Conservation (phyloP, 2,113 vertebrate genomes). For the Arothron firmamentum region DNA sequence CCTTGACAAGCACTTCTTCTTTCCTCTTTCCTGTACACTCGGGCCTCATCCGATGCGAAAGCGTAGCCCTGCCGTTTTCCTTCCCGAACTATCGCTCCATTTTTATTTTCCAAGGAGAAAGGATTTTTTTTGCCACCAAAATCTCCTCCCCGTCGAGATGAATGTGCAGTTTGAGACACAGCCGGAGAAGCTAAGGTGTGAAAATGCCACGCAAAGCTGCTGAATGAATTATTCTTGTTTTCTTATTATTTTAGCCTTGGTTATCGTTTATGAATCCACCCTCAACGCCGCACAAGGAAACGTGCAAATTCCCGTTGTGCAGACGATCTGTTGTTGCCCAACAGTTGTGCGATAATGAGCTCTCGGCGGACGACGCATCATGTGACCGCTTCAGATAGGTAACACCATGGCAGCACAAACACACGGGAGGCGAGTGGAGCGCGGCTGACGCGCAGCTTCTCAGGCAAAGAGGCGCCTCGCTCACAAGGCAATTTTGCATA, state of each 20-base stretch:
- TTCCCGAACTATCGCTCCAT: slow-evolving; percentile 57
- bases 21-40: slow-evolving; percentile 41
- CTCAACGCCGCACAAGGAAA: neutral
- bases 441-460: slow-evolving; percentile 46
- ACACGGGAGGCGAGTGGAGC: slow-evolving; percentile 46
- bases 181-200: too few species aligned
- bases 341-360: slow-evolving; percentile 62
- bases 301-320: slow-evolving; percentile 8
- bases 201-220: too few species aligned
- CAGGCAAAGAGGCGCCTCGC: slow-evolving; percentile 17
- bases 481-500: neutral
- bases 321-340: slow-evolving; percentile 46
- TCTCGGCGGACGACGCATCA: slow-evolving; percentile 60
- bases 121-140: slow-evolving; percentile 66
- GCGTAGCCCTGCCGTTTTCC: slow-evolving; percentile 62
- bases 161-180: too few species aligned
- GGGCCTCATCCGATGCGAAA: slow-evolving; percentile 37
- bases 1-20: slow-evolving; percentile 63
- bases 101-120: slow-evolving; percentile 69
- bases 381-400: slow-evolving; percentile 63
- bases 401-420: slow-evolving; percentile 57
- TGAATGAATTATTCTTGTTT: too few species aligned
- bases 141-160: slow-evolving; percentile 69
- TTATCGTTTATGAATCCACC: too few species aligned
- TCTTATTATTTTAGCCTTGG: too few species aligned